phyloP scores from a whole-genome alignment of 2,113 vertebrate species.

The Acrocephalus kingi region DNA sequence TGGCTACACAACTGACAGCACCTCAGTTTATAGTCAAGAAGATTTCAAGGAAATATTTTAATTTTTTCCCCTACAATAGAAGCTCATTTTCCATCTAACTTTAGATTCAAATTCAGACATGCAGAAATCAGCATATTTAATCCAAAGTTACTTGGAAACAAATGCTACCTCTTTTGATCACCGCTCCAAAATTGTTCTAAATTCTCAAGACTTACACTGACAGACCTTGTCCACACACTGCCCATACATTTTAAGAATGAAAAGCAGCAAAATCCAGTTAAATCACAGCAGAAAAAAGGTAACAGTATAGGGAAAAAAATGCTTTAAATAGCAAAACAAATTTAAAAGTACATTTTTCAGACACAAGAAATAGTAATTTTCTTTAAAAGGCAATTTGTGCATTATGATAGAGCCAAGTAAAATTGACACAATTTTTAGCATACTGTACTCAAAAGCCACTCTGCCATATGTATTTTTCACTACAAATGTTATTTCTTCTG shows the following conservation, averaged over 20 bases:
- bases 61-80: background rate
- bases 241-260: background rate
- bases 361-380: background rate
- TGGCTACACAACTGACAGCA: background rate
- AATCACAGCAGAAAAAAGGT: background rate
- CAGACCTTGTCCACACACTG: background rate
- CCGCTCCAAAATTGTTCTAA: background rate
- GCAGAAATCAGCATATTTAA: background rate
- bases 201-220: background rate
- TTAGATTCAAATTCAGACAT: background rate
- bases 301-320: background rate
- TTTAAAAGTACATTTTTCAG: background rate
- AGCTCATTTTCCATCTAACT: background rate
- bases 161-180: background rate
- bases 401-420: background rate
- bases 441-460: background rate
- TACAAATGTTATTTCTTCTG: background rate
- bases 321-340: background rate
- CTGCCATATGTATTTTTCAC: background rate
- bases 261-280: background rate
- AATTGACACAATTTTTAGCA: background rate
- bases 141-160: background rate
- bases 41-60: background rate
- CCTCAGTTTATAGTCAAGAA: background rate
- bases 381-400: background rate